Evolutionary conservation across 2,113 vertebrate genomes (phyloP).

Genomic region (Hyperopisus bebe): DNA sequence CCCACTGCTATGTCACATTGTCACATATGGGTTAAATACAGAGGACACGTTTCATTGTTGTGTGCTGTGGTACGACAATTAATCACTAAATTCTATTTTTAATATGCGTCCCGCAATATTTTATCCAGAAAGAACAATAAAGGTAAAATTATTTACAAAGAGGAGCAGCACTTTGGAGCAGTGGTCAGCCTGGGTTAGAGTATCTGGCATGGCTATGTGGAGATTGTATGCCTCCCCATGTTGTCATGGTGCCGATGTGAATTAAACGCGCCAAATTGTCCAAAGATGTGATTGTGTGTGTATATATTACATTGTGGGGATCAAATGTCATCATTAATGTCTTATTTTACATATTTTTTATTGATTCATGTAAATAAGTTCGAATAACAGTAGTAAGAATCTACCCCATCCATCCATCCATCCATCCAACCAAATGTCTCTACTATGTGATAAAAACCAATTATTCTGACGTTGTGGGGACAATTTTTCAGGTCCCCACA

Average conservation of each 20-base stretch:
- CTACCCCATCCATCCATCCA: too few relatives aligned
- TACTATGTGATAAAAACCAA: neutral
- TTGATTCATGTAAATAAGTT: neutral
- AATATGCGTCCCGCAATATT: neutral
- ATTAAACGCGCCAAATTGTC: neutral
- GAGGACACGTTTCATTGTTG: too few relatives aligned
- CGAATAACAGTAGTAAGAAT: too few relatives aligned
- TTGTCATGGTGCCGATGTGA: neutral
- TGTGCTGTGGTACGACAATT: too few relatives aligned
- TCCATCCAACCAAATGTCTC: neutral
- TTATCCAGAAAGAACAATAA: neutral
- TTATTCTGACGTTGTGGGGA: neutral
- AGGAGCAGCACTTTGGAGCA: neutral
- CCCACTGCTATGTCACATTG: too few relatives aligned
- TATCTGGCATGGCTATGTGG: neutral
- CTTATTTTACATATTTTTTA: neutral
- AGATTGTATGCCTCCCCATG: neutral
- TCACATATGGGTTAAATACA: too few relatives aligned
- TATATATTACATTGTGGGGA: too few relatives aligned
- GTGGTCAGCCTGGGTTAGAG: neutral
- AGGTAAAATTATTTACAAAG: neutral
- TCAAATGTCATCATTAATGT: neutral
- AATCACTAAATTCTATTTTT: neutral
- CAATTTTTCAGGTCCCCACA: neutral
- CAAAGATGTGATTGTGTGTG: neutral